Base-by-base conservation (phyloP, 2,888 invertebrate species). In the Ganaspis brasiliensis region DNA sequence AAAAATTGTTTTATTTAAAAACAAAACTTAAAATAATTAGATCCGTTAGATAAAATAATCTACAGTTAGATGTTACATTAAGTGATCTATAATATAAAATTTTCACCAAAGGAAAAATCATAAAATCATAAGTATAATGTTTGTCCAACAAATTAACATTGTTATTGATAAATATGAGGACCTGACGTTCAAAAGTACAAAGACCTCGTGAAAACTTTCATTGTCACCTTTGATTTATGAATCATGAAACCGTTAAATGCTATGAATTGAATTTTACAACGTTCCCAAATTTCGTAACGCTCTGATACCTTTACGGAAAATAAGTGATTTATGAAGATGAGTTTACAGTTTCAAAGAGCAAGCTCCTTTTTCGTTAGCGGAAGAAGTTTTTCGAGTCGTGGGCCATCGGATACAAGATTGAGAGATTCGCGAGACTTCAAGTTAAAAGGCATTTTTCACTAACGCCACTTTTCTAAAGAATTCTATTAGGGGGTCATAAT, bases 201-300 rank as follows among this genome's bases (percentile, higher is more conserved):
- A 35, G 40, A 37, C 45, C 37, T 67, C 24, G 10, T 19, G 24
- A 45, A 45, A 24, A 67, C 8, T 67, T 61, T 21, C n/a, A 40
- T 45, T 45, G 67, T 67, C 9, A 16, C 16, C 14, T 24, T 26
- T 67, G 45, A 67, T 67, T 67, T 67, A 67, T 67, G 67, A 14
- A 24, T 26, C 45, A 67, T 67, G 45, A 24, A 24, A 67, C 40
- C 67, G 63, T 63, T 63, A 63, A 63, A 63, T 24, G 24, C n/a
- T 67, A 24, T 67, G 67, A 45, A 67, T 74, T 14, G n/a, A 31
- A 45, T 55, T 74, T 74, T 63, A 74, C 63, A 37, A 26, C 31
- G 35, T 37, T 31, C 63, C 31, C 31, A 63, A 74, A 63, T 74
- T 74, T 74, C 52, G 74, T 52, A 74, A 74, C 73, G 63, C 49